Evolutionary conservation across 2,888 invertebrate species (phyloP).

Genomic region (Stenoptilia bipunctidactyla): DNA sequence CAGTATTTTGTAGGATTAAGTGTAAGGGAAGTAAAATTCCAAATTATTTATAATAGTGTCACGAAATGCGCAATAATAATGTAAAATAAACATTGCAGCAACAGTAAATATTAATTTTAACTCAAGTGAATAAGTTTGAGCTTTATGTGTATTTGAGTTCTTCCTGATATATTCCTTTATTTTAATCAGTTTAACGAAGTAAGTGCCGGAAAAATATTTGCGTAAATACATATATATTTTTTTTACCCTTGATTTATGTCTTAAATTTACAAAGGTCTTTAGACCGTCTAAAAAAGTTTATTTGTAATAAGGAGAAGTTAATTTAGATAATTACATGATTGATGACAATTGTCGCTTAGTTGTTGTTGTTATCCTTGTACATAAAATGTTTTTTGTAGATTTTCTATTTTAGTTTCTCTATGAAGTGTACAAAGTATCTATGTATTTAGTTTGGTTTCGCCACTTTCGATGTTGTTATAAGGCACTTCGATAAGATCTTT

Average conservation of each 20-base stretch:
- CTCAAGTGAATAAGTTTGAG: no score
- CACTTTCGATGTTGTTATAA: slow-evolving; percentile 37
- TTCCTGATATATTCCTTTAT: no score
- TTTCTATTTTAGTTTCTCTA: slow-evolving; percentile 59
- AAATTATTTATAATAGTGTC: slow-evolving; percentile 50
- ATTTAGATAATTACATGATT: slow-evolving; percentile 19
- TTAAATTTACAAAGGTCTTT: no score
- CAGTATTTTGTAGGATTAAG: slow-evolving; percentile 68
- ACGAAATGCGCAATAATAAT: slow-evolving; percentile 39
- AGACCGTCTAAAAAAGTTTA: slow-evolving; percentile 16
- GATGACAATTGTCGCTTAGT: slow-evolving; percentile 40
- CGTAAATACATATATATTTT: no score
- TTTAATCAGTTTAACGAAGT: no score
- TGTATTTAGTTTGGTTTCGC: slow-evolving; percentile 50
- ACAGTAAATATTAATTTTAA: slow-evolving; percentile 25
- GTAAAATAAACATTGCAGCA: slow-evolving; percentile 28
- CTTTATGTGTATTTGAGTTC: no score
- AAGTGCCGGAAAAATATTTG: no score
- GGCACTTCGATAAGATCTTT: slow-evolving; percentile 40
- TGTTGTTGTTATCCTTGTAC: slow-evolving; percentile 63
- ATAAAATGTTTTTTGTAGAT: slow-evolving; percentile 65
- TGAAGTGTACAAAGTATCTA: slow-evolving; percentile 66
- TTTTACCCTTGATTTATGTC: no score
- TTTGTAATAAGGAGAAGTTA: slow-evolving; percentile 34
- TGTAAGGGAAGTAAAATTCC: slow-evolving; percentile 40